Conservation (phyloP, 1,140 invertebrate genomes). For the Choristoneura fumiferana region DNA sequence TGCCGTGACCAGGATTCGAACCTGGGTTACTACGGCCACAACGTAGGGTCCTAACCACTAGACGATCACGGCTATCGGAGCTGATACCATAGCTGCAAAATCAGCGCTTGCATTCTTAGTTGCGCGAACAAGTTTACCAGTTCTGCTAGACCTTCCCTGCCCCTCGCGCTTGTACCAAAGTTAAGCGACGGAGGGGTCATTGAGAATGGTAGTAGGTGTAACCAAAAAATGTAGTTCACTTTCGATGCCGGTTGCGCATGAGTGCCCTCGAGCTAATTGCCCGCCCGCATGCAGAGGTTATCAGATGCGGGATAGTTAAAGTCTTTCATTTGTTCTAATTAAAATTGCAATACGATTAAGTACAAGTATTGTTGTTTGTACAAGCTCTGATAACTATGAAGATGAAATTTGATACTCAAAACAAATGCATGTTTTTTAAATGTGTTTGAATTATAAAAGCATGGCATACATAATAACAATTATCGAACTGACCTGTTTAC, state of each 20-base stretch:
- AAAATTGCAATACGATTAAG: background rate
- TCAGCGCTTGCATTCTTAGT: background rate
- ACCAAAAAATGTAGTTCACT: slow-evolving; percentile 15
- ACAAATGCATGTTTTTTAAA: too few relatives aligned
- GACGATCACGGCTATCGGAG: slow-evolving; percentile 60
- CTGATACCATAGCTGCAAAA: background rate
- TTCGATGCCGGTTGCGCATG: slow-evolving; percentile 6
- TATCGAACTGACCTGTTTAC: slow-evolving; percentile 8
- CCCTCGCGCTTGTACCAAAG: background rate
- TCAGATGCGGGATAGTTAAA: slow-evolving; percentile 12
- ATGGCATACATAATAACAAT: background rate
- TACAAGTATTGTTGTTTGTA: too few relatives aligned
- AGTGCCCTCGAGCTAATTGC: slow-evolving; percentile 32
- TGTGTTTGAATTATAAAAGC: background rate
- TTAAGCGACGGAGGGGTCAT: background rate
- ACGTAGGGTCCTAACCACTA: slow-evolving; percentile 94
- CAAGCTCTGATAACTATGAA: too few relatives aligned
- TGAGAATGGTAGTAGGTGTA: background rate
- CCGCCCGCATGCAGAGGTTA: slow-evolving; percentile 14
- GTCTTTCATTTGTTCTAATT: slow-evolving; percentile 2
- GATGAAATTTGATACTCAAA: too few relatives aligned
- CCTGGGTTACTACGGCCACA: slow-evolving; percentile 92
- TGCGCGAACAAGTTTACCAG: background rate
- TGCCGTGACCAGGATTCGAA: slow-evolving; percentile 93
- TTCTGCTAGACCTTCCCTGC: background rate